Evolutionary conservation across 2,113 vertebrate species (phyloP).

Genomic region (Pterocles burchelli): DNA sequence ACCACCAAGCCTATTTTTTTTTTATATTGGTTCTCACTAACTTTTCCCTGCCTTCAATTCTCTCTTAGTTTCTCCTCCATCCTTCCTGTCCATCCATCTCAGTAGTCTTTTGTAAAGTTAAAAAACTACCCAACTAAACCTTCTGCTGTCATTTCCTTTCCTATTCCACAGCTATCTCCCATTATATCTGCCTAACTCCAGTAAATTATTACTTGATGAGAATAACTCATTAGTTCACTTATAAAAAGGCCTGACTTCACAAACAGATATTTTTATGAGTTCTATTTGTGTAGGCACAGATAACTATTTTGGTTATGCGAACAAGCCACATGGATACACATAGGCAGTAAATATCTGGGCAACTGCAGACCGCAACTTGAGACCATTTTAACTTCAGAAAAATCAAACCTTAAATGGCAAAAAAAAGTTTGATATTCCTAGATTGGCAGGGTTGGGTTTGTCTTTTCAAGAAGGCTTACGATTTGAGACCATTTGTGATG

Average conservation of each 20-base stretch:
- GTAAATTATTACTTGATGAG: conserved; percentile 39
- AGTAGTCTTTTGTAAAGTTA: neutral
- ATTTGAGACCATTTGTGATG: neutral
- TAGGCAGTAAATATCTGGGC: neutral
- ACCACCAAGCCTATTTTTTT: neutral
- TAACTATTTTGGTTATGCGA: conserved; percentile 14
- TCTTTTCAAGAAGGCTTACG: neutral
- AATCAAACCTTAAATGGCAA: conserved; percentile 51
- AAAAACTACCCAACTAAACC: neutral
- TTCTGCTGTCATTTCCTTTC: neutral
- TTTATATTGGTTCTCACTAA: neutral
- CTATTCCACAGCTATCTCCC: neutral
- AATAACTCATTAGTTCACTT: conserved; percentile 22
- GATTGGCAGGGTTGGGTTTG: neutral
- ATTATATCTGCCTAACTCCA: neutral
- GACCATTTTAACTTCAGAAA: conserved; percentile 20
- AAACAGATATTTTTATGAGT: conserved; percentile 40
- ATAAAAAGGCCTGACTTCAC: conserved; percentile 24
- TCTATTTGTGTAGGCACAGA: conserved; percentile 32
- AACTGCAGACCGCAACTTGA: conserved; percentile 13
- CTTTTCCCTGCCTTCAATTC: neutral
- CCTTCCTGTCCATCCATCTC: neutral
- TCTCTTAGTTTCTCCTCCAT: neutral
- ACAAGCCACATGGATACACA: neutral
- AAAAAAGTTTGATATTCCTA: neutral